phyloP scores from a whole-genome alignment of 2,888 invertebrate genomes.

The Acanthosepion pharaonis region DNA sequence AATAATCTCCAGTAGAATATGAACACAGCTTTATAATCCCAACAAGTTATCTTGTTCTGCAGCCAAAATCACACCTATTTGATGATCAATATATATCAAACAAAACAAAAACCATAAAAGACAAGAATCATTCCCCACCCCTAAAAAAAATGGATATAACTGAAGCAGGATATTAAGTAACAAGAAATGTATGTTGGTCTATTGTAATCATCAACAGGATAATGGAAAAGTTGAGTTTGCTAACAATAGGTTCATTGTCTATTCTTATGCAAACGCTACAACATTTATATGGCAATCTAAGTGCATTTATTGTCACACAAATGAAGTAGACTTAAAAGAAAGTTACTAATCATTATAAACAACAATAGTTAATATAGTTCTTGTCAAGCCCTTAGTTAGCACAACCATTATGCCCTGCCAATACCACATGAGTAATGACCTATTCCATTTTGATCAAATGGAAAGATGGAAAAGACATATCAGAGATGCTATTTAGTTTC shows the following conservation, averaged over 20 bases:
- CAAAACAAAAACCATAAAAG: background rate
- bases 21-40: background rate
- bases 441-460: no score
- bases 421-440: no score
- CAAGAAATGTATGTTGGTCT: background rate
- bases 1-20: background rate
- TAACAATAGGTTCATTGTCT: background rate
- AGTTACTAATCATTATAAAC: no score
- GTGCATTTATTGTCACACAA: background rate
- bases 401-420: no score
- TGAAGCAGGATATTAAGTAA: background rate
- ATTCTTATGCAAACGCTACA: background rate
- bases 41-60: background rate
- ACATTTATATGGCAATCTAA: background rate
- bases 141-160: background rate
- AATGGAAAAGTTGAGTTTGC: background rate
- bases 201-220: background rate
- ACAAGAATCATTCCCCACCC: background rate
- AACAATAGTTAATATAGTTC: no score
- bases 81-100: background rate
- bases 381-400: no score
- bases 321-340: background rate
- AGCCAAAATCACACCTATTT: background rate
- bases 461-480: no score
- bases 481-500: no score